Percentiles rank a stretch among this genome's conserved stretches.
Evolutionary conservation across 35 echinoderm and acorn worm genomes (phyloP).

Genomic region (Amphiura filiformis): DNA sequence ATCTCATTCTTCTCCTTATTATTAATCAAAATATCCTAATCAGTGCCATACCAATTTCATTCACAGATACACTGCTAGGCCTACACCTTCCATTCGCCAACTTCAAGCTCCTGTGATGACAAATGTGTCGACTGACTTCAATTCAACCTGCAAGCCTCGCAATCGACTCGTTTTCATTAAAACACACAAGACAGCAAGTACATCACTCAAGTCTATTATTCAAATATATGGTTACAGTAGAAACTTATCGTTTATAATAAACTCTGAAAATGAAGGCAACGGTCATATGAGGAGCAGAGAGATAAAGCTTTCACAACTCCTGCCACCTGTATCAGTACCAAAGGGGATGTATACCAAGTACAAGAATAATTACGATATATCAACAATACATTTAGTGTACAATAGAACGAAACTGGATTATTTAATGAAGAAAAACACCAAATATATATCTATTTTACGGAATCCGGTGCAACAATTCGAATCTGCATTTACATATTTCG

Average conservation of each 20-base stretch:
- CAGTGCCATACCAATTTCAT: too few relatives aligned
- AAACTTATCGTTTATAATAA: constrained; percentile 56
- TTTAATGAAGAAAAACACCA: constrained; percentile 40
- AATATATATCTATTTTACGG: constrained; percentile 74
- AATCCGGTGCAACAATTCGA: constrained; percentile 67
- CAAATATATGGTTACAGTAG: constrained; percentile 56
- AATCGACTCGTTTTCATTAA: constrained; percentile 59
- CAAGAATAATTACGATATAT: constrained; percentile 39
- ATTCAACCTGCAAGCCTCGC: neutral
- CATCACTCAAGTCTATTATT: constrained; percentile 49
- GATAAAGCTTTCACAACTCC: neutral
- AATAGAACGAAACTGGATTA: constrained; percentile 39
- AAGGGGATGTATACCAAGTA: neutral
- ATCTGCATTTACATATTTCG: constrained; percentile 74
- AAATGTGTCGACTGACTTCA: too few relatives aligned
- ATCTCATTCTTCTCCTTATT: too few relatives aligned
- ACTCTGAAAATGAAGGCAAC: constrained; percentile 8
- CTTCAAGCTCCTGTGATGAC: too few relatives aligned
- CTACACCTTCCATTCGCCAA: too few relatives aligned
- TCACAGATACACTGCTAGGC: too few relatives aligned
- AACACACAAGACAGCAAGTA: constrained; percentile 84
- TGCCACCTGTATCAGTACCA: constrained; percentile 23
- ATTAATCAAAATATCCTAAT: too few relatives aligned
- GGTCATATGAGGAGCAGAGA: neutral
- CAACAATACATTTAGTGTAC: constrained; percentile 53